phyloP scores from a whole-genome alignment of 2,113 vertebrate species.

The Podilymbus podiceps region DNA sequence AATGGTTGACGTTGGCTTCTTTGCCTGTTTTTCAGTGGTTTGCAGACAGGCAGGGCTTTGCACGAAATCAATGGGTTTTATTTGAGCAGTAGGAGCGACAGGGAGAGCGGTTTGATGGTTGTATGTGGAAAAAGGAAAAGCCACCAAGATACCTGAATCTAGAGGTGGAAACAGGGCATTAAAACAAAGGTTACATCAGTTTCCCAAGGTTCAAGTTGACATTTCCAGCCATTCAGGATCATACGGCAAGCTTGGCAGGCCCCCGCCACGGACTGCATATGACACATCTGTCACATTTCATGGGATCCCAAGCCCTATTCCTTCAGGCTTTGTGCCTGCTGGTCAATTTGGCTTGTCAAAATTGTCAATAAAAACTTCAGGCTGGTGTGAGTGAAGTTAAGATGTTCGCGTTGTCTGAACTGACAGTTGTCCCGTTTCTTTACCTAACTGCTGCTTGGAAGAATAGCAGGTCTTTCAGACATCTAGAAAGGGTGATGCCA shows the following conservation, averaged over 20 bases:
- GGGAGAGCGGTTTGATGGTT: neutral
- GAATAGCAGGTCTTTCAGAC: neutral
- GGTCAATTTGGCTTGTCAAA: neutral
- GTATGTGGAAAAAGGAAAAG: neutral
- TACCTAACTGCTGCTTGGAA: neutral
- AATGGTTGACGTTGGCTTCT: accelerated
- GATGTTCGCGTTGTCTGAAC: neutral
- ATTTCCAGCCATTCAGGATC: neutral
- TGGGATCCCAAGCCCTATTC: no score
- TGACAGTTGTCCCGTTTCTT: neutral
- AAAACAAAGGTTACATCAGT: neutral
- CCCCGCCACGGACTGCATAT: accelerated
- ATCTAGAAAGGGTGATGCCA: neutral
- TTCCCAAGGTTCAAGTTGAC: neutral
- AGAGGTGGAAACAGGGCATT: neutral
- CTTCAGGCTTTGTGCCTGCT: neutral
- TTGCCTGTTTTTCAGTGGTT: neutral
- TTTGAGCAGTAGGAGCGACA: neutral
- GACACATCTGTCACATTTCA: neutral
- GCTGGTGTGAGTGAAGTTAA: neutral
- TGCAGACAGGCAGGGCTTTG: neutral
- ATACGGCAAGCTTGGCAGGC: neutral
- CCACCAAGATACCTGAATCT: neutral
- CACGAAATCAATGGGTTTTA: accelerated
- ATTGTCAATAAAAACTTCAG: neutral